These are phyloP conservation scores for Scaptomyza flava DNA, from an alignment of 2,888 invertebrate species.

Conservation along the genomic window DNA sequence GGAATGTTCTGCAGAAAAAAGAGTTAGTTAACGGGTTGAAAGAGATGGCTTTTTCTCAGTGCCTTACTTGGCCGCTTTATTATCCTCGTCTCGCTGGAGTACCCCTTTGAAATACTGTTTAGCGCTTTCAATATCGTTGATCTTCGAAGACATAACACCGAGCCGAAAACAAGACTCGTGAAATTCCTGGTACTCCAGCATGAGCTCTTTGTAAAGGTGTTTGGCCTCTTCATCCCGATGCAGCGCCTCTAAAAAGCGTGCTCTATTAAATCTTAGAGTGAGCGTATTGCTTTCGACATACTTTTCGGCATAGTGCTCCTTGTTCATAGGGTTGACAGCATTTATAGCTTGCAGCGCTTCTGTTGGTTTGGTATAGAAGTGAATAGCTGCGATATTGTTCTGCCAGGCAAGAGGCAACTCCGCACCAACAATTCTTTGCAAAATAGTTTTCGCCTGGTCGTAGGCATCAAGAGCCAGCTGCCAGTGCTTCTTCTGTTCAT, in stretches of 20 bases:
- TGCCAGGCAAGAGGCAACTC: slow-evolving; percentile 41
- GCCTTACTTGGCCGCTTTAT: slow-evolving; percentile 38
- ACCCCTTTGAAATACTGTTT: slow-evolving; percentile 29
- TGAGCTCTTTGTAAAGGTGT: slow-evolving; percentile 32
- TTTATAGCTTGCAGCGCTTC: slow-evolving; percentile 36
- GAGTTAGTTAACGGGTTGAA: neutral
- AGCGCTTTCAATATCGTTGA: slow-evolving; percentile 12
- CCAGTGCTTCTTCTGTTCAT: slow-evolving; percentile 36
- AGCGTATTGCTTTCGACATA: slow-evolving; percentile 14
- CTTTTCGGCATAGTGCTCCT: neutral
- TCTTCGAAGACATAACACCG: slow-evolving; percentile 27
- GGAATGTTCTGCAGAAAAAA: slow-evolving; percentile 14
- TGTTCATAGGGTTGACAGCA: neutral
- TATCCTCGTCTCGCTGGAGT: slow-evolving; percentile 15
- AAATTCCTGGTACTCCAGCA: slow-evolving; percentile 38
- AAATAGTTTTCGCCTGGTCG: slow-evolving; percentile 13
- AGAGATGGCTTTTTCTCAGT: neutral
- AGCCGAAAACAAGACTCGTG: slow-evolving; percentile 41
- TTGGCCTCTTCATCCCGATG: slow-evolving; percentile 30
- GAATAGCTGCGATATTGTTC: slow-evolving; percentile 47
- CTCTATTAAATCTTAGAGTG: slow-evolving; percentile 49
- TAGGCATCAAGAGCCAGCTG: slow-evolving; percentile 22
- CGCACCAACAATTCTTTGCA: neutral
- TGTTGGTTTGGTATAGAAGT: slow-evolving; percentile 10
- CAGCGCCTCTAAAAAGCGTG: slow-evolving; percentile 47